Conservation (phyloP, 2,797 vertebrate species). For the Danio jaintianensis region DNA sequence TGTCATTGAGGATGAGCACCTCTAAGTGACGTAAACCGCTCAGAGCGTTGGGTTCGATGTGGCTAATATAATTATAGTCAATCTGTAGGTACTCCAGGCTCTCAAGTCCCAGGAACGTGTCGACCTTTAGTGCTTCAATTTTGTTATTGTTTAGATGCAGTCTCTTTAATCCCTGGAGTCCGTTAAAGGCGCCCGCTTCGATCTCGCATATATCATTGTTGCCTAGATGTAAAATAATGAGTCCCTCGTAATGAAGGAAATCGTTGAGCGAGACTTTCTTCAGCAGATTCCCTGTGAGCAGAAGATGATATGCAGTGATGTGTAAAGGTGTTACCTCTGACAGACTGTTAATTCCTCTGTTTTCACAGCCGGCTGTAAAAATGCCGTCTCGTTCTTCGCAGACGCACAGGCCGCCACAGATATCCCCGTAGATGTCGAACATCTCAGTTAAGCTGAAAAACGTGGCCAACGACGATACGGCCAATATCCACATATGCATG, state of each 20-base stretch:
- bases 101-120: conserved; percentile 93
- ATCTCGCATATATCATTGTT: conserved; percentile 96
- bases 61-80: conserved; percentile 95
- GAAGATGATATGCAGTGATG: conserved; percentile 90
- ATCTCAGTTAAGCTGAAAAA: conserved; percentile 86
- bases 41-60: conserved; percentile 89
- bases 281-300: conserved; percentile 92
- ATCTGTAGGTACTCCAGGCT: conserved; percentile 97
- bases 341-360: conserved; percentile 90
- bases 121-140: conserved; percentile 90
- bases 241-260: conserved; percentile 91
- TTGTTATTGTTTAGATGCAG: conserved; percentile 98
- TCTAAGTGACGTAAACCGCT: conserved; percentile 89
- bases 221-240: conserved; percentile 93
- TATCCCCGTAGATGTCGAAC: conserved; percentile 91
- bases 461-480: conserved; percentile 85
- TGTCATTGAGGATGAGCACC: conserved; percentile 97
- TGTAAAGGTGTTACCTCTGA: conserved; percentile 89
- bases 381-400: conserved; percentile 96
- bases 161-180: conserved; percentile 90
- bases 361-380: conserved; percentile 94
- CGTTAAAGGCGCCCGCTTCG: conserved; percentile 93
- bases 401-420: conserved; percentile 91
- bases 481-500: conserved; percentile 95
- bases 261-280: conserved; percentile 89